Percentiles rank a stretch among this genome's conserved stretches.
Conservation (phyloP, 2,888 invertebrate species). For the Orchestes rusci region DNA sequence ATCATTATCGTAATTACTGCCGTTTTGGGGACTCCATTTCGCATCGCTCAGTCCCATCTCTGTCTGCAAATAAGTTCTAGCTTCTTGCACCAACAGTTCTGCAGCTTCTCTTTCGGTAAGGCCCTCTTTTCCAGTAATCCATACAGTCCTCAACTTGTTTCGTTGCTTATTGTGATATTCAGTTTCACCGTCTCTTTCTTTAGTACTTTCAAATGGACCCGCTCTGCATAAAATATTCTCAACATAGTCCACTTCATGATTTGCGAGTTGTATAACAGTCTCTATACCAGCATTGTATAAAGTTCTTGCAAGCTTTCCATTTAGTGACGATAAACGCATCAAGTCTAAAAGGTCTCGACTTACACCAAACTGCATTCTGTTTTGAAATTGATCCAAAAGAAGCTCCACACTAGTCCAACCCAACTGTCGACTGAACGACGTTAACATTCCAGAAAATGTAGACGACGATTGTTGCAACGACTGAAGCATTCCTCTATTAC, state of each 20-base stretch:
- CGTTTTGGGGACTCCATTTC: conserved; percentile 49
- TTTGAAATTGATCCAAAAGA: conserved; percentile 87
- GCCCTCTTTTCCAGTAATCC: conserved; percentile 73
- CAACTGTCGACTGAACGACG: conserved; percentile 86
- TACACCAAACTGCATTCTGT: conserved; percentile 89
- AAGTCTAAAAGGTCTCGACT: conserved; percentile 88
- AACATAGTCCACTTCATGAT: conserved; percentile 58
- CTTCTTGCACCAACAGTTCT: conserved; percentile 60
- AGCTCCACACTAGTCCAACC: conserved; percentile 90
- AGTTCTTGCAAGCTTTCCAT: conserved; percentile 76
- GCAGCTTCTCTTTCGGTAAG: conserved; percentile 80
- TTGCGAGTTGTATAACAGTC: conserved; percentile 70
- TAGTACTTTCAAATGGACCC: conserved; percentile 79
- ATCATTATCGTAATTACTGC: not conserved
- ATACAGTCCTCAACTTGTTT: conserved; percentile 63
- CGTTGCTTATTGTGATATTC: conserved; percentile 57
- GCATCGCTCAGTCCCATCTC: conserved; percentile 68
- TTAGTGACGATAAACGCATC: conserved; percentile 75
- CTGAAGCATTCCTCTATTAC: conserved; percentile 85
- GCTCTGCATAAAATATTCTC: conserved; percentile 72
- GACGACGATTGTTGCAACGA: conserved; percentile 90
- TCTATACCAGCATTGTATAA: conserved; percentile 76
- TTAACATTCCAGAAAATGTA: conserved; percentile 96
- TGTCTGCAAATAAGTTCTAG: conserved; percentile 61
- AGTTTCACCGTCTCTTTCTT: conserved; percentile 64